Conservation (phyloP, 2,113 vertebrate species). For the Cyanistes caeruleus region DNA sequence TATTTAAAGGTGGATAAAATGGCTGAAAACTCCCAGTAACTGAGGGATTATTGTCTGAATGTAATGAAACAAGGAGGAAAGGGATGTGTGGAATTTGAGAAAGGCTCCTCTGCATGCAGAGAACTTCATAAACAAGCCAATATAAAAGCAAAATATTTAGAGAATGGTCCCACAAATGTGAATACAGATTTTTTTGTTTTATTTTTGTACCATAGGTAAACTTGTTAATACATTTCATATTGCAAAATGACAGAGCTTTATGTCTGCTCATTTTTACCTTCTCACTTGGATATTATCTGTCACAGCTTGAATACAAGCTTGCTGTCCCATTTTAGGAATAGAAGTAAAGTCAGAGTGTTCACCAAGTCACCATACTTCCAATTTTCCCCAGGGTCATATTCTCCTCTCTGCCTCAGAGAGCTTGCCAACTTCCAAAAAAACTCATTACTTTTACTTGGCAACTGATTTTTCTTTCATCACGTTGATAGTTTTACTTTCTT, state of each 20-base stretch:
- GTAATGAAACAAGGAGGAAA: not conserved
- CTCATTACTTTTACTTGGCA: slow-evolving; percentile 9
- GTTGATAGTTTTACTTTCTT: not conserved
- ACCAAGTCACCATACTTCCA: not conserved
- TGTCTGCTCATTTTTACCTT: not conserved
- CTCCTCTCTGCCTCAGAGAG: not conserved
- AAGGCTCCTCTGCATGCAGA: not conserved
- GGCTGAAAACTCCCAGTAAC: not conserved
- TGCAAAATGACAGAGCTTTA: not conserved
- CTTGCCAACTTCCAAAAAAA: not conserved
- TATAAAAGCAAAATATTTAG: not conserved
- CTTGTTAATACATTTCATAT: not conserved
- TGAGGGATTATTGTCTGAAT: not conserved
- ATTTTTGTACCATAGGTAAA: not conserved
- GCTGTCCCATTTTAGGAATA: not conserved
- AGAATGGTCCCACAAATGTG: not conserved
- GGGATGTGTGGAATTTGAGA: not conserved
- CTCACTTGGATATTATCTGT: not conserved
- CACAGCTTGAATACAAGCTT: not conserved
- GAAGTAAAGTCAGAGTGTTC: not conserved
- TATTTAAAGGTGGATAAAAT: not conserved
- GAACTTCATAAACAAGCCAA: not conserved
- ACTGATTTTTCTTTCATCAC: slow-evolving; percentile 13
- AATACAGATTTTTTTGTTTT: not conserved
- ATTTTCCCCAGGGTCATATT: slow-evolving; percentile 6